A percentile compares a stretch with the other conserved stretches of the same genome.
Conservation (phyloP, 2,797 vertebrate genomes). For the Coregonus sp. region DNA sequence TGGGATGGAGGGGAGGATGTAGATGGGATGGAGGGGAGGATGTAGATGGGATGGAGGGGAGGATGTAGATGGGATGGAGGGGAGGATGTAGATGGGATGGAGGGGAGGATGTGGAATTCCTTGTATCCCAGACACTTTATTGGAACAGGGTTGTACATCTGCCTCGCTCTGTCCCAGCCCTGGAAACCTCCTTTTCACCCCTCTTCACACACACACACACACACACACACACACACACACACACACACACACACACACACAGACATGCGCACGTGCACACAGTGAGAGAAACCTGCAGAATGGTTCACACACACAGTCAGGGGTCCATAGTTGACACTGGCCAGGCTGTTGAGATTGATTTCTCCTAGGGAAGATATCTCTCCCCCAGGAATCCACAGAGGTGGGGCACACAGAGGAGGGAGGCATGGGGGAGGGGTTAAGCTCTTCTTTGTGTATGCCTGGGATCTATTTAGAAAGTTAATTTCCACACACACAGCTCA, state of each 20-base stretch:
- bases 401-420: constrained; percentile 7
- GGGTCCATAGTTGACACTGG: constrained; percentile 25
- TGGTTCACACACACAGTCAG: constrained; percentile 25
- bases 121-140: constrained; percentile 44
- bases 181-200: constrained; percentile 21
- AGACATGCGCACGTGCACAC: no score
- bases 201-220: background rate
- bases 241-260: no score
- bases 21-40: no score
- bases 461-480: background rate
- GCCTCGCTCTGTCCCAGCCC: constrained; percentile 15
- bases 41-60: no score
- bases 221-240: constrained; percentile 32
- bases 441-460: no score
- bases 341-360: constrained; percentile 49
- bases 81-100: no score
- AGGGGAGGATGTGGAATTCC: constrained; percentile 30
- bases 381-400: background rate
- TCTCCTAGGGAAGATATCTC: constrained; percentile 52
- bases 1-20: no score
- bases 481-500: background rate
- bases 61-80: no score
- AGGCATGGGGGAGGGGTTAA: background rate
- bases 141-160: constrained; percentile 51
- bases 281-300: no score